Percentiles rank a stretch among this genome's conserved stretches.
These are phyloP conservation scores for Ondatra zibethicus DNA, from an alignment of 2,113 vertebrate species.

Conservation along the genomic window DNA sequence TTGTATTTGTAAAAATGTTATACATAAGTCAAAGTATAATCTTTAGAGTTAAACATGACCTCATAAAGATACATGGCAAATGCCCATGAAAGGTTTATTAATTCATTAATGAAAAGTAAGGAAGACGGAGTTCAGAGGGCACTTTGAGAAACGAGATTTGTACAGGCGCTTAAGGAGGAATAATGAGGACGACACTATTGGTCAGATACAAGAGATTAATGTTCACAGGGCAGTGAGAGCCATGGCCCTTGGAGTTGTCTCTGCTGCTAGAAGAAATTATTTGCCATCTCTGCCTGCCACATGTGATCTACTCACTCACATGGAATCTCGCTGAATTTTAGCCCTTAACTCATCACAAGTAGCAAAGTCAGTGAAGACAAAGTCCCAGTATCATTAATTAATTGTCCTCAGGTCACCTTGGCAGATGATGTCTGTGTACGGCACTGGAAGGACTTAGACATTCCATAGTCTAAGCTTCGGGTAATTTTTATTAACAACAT, in stretches of 20 bases:
- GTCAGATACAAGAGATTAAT: constrained; percentile 49
- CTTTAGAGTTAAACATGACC: constrained; percentile 52
- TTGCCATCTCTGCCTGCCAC: constrained; percentile 12
- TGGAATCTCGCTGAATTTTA: constrained; percentile 33
- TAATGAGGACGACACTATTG: constrained; percentile 54
- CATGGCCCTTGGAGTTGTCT: constrained; percentile 46
- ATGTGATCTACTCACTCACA: background rate
- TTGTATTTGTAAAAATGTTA: constrained; percentile 58
- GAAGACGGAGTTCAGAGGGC: constrained; percentile 58
- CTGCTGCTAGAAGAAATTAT: constrained; percentile 64
- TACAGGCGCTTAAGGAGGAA: constrained; percentile 55
- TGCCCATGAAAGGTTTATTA: constrained; percentile 62
- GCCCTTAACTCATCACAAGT: constrained; percentile 47
- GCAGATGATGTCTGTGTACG: background rate
- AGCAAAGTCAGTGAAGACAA: constrained; percentile 40
- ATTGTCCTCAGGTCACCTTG: background rate
- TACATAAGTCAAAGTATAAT: constrained; percentile 49
- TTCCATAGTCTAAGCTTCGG: background rate
- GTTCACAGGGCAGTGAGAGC: constrained; percentile 30
- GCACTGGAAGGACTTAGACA: background rate
- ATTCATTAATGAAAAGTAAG: constrained; percentile 54
- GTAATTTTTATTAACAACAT: background rate
- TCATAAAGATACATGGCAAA: constrained; percentile 56
- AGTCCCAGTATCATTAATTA: constrained; percentile 43
- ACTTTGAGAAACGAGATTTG: constrained; percentile 54